These are phyloP conservation scores for Mimachlamys varia DNA, from an alignment of 2,888 invertebrate species.

Conservation along the genomic window DNA sequence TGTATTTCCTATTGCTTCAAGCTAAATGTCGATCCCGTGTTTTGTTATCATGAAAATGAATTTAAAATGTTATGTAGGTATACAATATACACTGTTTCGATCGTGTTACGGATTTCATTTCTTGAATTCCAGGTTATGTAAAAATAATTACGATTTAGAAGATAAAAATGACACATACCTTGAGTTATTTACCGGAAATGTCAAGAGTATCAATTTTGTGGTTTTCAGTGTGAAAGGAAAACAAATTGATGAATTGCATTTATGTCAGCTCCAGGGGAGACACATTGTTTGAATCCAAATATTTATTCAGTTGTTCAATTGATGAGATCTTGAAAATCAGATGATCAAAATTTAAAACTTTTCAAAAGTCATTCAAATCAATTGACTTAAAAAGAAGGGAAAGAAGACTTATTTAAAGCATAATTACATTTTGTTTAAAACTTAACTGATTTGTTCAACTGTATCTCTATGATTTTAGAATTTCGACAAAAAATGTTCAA, in stretches of 20 bases:
- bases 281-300: not conserved
- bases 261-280: not conserved
- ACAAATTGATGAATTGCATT: not conserved
- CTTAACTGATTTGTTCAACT: no score
- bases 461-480: no score
- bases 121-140: not conserved
- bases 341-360: not conserved
- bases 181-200: conserved; percentile 3
- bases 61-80: not conserved
- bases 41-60: not conserved
- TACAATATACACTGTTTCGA: not conserved
- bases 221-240: not conserved
- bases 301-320: not conserved
- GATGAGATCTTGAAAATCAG: not conserved
- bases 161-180: conserved; percentile 30
- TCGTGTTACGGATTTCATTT: not conserved
- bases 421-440: no score
- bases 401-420: no score
- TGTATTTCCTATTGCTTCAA: not conserved
- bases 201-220: not conserved
- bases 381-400: no score
- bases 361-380: not conserved
- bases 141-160: not conserved
- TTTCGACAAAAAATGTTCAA: no score
- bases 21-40: not conserved